These are phyloP conservation scores for Xiphophorus maculatus DNA, from an alignment of 2,113 vertebrate genomes.

Conservation along the genomic window DNA sequence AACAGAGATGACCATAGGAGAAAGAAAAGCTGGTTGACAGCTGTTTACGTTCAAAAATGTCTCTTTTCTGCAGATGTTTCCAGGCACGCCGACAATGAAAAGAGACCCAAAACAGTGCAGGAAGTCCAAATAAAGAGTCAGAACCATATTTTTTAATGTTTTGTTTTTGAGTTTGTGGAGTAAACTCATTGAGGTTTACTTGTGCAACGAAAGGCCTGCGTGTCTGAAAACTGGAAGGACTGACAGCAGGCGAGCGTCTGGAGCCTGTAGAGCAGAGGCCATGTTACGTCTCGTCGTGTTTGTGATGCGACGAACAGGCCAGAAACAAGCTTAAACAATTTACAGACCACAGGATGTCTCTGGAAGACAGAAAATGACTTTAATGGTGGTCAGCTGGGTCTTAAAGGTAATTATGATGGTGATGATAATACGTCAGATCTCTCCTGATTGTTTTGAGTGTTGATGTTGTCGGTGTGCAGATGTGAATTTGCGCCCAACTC, in stretches of 20 bases:
- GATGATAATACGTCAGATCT: too few species aligned
- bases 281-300: too few species aligned
- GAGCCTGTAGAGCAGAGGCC: too few species aligned
- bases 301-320: neutral
- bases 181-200: constrained; percentile 63
- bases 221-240: neutral
- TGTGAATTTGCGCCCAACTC: too few species aligned
- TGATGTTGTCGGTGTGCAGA: too few species aligned
- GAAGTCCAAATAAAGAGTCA: constrained; percentile 25
- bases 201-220: constrained; percentile 48
- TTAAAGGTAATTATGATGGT: too few species aligned
- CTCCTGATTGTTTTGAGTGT: too few species aligned
- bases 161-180: constrained; percentile 38
- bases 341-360: neutral
- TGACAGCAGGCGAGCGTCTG: too few species aligned
- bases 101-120: constrained; percentile 36
- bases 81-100: constrained; percentile 59
- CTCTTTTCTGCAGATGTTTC: constrained; percentile 79
- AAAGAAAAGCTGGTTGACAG: constrained; percentile 61
- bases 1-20: constrained; percentile 33
- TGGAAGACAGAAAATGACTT: too few species aligned
- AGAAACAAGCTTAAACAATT: neutral
- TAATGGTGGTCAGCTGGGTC: too few species aligned
- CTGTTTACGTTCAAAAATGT: constrained; percentile 73
- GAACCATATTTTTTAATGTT: constrained; percentile 28